Evolutionary conservation across 2,888 invertebrate genomes (phyloP), one percentile per base, ranked within the genome.

Genomic region (Craniophora ligustri): DNA sequence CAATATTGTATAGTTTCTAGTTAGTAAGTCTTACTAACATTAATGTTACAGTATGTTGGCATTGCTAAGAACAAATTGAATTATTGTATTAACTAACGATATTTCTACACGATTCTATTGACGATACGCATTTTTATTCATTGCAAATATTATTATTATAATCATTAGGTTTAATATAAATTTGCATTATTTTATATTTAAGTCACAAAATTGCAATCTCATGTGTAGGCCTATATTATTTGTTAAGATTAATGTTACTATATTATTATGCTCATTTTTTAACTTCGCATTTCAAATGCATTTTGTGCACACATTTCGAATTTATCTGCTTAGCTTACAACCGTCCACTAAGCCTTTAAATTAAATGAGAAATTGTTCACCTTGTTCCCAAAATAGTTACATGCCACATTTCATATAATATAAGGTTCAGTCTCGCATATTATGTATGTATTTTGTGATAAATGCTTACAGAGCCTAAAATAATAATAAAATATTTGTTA

Each of bases 271-370:
- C 62, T 76, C 57, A 64, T 76, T 73, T 71, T 65, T 62, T 78
- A 68, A n/a, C 67, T 68, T 73, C 77, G 86, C 84, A 87, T 86
- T 88, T 88, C 48, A 63, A 76, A 79, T 82, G 84, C 84, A 85
- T 87, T 87, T 86, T 70, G 49, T 54, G 50, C 32, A 51, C 60
- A 42, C 63, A 62, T 67, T 49, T 57, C 50, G 53, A 61, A 60
- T 62, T 65, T 62, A 21, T 51, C 47, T 75, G 84, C 85, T 87
- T 86, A 70, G 84, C 82, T 78, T 77, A 38, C 65, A 71, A 81
- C 89, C 90, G 88, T 89, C 90, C 88, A 80, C 51, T 31, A 58
- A 46, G 57, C 55, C 61, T 58, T 35, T 32, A 58, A 55, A 49
- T 32, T 41, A 34, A 30, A 28, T 42, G 34, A 31, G 21, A 31